phyloP scores from a whole-genome alignment of 2,888 invertebrate genomes.

The Aphrophora alni region DNA sequence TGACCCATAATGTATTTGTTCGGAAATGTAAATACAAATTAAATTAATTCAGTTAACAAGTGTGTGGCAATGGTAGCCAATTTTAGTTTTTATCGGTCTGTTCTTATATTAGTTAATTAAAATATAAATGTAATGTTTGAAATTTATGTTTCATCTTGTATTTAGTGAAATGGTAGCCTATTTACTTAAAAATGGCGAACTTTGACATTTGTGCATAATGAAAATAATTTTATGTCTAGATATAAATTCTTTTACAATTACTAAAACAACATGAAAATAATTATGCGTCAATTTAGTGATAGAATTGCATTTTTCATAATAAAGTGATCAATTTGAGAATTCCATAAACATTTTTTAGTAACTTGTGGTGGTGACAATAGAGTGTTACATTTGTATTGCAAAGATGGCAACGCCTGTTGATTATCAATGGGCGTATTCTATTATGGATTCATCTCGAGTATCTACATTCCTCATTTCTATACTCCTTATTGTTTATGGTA shows the following conservation, averaged over 20 bases:
- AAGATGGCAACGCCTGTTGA: conserved; percentile 60
- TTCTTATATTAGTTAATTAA: too few relatives aligned
- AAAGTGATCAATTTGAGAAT: not conserved
- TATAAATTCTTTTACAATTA: not conserved
- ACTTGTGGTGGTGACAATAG: not conserved
- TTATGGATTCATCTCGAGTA: conserved; percentile 96
- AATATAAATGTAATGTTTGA: too few relatives aligned
- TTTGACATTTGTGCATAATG: not conserved
- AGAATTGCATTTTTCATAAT: not conserved
- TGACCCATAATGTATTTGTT: not conserved
- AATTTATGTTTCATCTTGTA: too few relatives aligned
- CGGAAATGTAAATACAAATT: not conserved
- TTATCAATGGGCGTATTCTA: conserved; percentile 84
- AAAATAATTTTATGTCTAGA: not conserved
- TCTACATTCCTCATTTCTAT: conserved; percentile 98
- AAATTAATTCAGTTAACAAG: not conserved
- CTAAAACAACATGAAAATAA: not conserved
- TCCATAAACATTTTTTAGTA: not conserved
- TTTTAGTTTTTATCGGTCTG: not conserved
- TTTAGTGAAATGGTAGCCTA: not conserved
- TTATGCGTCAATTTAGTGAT: not conserved
- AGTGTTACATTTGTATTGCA: not conserved
- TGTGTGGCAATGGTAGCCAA: not conserved
- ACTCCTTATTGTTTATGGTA: conserved; percentile 95
- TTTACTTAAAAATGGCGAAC: not conserved